Evolutionary conservation across 2,888 invertebrate genomes (phyloP).

Genomic region (Sinodicranocentrus sp.): DNA sequence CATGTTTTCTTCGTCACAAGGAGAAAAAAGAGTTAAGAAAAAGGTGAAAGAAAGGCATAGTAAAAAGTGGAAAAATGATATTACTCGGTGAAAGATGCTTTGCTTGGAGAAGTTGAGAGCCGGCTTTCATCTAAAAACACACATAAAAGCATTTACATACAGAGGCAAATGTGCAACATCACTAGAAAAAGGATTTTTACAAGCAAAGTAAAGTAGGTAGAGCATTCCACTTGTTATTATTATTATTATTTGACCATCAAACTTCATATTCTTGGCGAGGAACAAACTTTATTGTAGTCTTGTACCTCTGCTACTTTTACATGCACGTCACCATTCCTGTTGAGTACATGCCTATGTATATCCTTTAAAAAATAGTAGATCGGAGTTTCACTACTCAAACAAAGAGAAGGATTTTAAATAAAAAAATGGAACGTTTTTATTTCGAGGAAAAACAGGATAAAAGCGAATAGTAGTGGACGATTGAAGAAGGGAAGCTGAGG

Average conservation of each 20-base stretch:
- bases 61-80: background rate
- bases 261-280: background rate
- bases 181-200: no score
- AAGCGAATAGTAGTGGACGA: constrained; percentile 9
- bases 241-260: constrained; percentile 2
- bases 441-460: constrained; percentile 19
- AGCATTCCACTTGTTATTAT: no score
- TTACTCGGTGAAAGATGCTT: background rate
- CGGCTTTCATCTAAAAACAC: no score
- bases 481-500: constrained; percentile 9
- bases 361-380: no score
- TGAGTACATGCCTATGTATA: no score
- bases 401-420: no score
- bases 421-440: constrained; percentile 2
- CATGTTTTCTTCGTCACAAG: background rate
- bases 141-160: no score
- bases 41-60: constrained; percentile 7
- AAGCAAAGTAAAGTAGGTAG: no score
- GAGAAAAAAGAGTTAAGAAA: background rate
- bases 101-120: background rate
- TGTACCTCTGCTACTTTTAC: background rate
- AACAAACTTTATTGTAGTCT: background rate
- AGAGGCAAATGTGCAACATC: no score
- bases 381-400: no score
- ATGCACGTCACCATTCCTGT: no score